A percentile compares a stretch with the other conserved stretches of the same genome.
phyloP scores from a whole-genome alignment of 1,140 invertebrate genomes.

The Notospermus geniculatus region DNA sequence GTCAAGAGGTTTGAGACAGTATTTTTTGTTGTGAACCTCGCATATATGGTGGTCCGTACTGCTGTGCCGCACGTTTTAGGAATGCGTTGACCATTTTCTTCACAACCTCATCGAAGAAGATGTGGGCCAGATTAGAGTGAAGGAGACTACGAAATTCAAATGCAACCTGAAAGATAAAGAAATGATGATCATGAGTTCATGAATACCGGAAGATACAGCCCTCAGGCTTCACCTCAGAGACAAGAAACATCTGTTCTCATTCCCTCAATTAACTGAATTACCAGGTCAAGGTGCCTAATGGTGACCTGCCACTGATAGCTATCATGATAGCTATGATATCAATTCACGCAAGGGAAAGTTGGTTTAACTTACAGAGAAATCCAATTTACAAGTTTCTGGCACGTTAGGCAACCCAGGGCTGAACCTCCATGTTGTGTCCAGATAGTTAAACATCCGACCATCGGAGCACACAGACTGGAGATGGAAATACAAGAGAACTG shows the following conservation, averaged over 20 bases:
- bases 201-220: not conserved
- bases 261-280: too few species aligned
- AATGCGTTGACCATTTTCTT: conserved; percentile 94
- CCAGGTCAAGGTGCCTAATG: too few species aligned
- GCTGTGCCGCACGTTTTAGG: conserved; percentile 72
- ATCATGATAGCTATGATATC: too few species aligned
- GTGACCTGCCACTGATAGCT: too few species aligned
- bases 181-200: conserved; percentile 6
- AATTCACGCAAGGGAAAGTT: too few species aligned
- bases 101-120: conserved; percentile 96
- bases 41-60: conserved; percentile 67
- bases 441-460: conserved; percentile 84
- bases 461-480: conserved; percentile 80
- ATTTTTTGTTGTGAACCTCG: conserved; percentile 35
- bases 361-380: conserved; percentile 75
- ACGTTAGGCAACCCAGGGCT: conserved; percentile 81
- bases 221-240: not conserved
- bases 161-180: conserved; percentile 60
- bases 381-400: conserved; percentile 78
- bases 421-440: conserved; percentile 91
- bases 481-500: not conserved
- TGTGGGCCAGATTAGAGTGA: conserved; percentile 82
- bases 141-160: conserved; percentile 86
- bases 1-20: not conserved
- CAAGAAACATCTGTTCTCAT: too few species aligned